phyloP scores from a whole-genome alignment of 2,113 vertebrate species.

The Hippocampus mohnikei region DNA sequence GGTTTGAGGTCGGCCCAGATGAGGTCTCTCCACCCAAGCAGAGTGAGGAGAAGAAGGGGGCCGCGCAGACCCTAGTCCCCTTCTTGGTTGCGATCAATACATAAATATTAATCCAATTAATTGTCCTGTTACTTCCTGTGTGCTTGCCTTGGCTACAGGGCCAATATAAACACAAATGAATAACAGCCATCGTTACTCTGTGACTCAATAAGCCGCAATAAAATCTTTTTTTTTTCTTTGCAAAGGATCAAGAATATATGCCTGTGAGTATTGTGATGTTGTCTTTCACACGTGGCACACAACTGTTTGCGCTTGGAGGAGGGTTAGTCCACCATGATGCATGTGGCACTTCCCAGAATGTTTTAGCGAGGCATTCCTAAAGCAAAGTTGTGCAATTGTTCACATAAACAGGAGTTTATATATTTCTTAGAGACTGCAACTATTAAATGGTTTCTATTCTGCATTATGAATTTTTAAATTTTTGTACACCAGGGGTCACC shows the following conservation, averaged over 20 bases:
- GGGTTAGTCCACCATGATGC: background rate
- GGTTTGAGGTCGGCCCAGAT: constrained; percentile 27
- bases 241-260: background rate
- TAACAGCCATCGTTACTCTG: too few relatives aligned
- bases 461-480: too few relatives aligned
- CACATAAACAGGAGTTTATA: background rate
- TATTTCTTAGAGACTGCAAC: background rate
- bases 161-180: too few relatives aligned
- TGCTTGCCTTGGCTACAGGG: too few relatives aligned
- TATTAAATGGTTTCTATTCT: background rate
- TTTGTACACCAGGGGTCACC: too few relatives aligned
- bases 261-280: background rate
- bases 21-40: constrained; percentile 24
- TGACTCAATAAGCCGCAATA: background rate
- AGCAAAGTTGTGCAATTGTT: too few relatives aligned
- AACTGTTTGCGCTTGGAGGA: background rate
- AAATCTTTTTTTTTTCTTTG: background rate
- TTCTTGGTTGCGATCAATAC: background rate
- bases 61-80: constrained; percentile 29
- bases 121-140: too few relatives aligned
- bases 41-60: constrained; percentile 42
- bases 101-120: too few relatives aligned
- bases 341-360: background rate
- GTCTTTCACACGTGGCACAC: background rate
- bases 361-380: background rate